These are phyloP conservation scores for Cyclura pinguis DNA, from an alignment of 2,797 vertebrate species.

Conservation along the genomic window DNA sequence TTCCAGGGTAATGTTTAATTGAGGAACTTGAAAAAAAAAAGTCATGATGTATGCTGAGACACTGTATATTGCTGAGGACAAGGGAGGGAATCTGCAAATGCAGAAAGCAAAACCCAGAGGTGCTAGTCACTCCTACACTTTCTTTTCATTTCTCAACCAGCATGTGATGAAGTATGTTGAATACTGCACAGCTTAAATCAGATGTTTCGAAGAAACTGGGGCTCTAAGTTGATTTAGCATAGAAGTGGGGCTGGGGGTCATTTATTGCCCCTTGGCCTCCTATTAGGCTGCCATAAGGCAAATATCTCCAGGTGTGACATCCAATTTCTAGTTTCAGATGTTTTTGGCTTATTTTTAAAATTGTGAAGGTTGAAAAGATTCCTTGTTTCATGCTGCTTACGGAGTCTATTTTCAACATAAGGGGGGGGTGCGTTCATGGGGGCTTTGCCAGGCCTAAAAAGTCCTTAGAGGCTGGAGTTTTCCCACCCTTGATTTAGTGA, in stretches of 20 bases:
- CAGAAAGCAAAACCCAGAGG: background rate
- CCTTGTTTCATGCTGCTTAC: no score
- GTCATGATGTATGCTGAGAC: background rate
- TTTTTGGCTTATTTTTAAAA: no score
- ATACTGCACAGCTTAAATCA: background rate
- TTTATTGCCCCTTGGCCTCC: no score
- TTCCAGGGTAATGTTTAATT: background rate
- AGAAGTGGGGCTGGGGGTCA: no score
- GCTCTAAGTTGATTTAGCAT: background rate
- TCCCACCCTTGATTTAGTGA: background rate
- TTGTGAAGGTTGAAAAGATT: no score
- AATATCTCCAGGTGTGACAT: no score
- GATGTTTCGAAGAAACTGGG: background rate
- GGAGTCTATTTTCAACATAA: no score
- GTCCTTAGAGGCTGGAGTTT: no score
- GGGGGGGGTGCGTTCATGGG: no score
- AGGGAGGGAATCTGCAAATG: background rate
- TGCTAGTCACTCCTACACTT: background rate
- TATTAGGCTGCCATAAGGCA: no score
- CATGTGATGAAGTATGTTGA: background rate
- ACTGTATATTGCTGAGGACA: slow-evolving; percentile 17
- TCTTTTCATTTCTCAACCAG: background rate
- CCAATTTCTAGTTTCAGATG: no score
- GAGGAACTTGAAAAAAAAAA: background rate
- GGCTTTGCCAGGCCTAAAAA: no score